phyloP scores from a whole-genome alignment of 2,888 invertebrate genomes.

The Galeruca laticollis region DNA sequence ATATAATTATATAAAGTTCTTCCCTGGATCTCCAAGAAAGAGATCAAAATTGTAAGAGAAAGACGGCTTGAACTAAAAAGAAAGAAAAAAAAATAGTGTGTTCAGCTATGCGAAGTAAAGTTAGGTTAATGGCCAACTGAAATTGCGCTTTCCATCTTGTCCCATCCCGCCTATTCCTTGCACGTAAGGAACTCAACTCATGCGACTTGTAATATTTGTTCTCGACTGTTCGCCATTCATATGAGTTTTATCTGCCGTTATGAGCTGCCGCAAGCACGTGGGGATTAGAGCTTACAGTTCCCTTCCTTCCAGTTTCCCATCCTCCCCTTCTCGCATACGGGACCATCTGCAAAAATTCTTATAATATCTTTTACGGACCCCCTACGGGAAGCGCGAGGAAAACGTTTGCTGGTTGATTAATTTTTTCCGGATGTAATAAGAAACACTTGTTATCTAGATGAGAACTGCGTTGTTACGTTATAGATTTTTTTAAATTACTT shows the following conservation, averaged over 20 bases:
- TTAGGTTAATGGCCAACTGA: constrained; percentile 79
- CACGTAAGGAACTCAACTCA: constrained; percentile 68
- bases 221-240: constrained; percentile 66
- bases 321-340: constrained; percentile 44
- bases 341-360: constrained; percentile 50
- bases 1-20: constrained; percentile 9
- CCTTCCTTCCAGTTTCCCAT: constrained; percentile 25
- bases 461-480: neutral
- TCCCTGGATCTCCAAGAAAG: constrained; percentile 9
- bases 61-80: constrained; percentile 45
- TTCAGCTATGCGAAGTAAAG: constrained; percentile 72
- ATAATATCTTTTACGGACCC: constrained; percentile 35
- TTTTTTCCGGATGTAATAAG: constrained; percentile 32
- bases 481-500: constrained; percentile 7
- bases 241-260: constrained; percentile 64
- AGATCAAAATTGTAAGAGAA: constrained; percentile 25
- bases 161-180: constrained; percentile 66
- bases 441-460: constrained; percentile 21
- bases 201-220: constrained; percentile 68
- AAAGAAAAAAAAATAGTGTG: constrained; percentile 61
- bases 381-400: constrained; percentile 26
- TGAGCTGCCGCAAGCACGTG: constrained; percentile 64
- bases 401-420: constrained; percentile 29
- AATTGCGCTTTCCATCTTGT: constrained; percentile 79
- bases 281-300: constrained; percentile 54